These are phyloP conservation scores for Ammospiza caudacuta DNA, from an alignment of 2,113 vertebrate species.

Conservation along the genomic window DNA sequence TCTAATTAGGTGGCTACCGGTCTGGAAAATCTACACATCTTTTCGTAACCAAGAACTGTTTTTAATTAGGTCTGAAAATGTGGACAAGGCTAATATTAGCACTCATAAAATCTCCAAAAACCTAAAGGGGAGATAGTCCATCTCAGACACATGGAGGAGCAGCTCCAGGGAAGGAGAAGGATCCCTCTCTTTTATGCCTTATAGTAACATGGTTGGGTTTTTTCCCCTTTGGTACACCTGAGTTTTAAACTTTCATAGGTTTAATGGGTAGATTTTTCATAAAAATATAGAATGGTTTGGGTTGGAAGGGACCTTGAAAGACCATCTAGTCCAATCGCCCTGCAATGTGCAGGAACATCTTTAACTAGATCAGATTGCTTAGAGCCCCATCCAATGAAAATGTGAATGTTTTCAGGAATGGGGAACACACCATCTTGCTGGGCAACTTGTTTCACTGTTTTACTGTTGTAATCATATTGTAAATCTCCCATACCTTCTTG, in stretches of 20 bases:
- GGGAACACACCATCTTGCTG: background rate
- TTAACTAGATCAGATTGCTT: background rate
- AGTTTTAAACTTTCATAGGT: background rate
- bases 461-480: too few relatives aligned
- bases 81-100: background rate
- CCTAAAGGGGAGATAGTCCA: background rate
- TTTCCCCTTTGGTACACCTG: background rate
- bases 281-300: background rate
- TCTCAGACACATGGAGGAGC: background rate
- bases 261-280: background rate
- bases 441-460: background rate
- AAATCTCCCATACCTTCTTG: too few relatives aligned
- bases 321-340: rapidly evolving
- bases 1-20: conserved; percentile 8
- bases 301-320: background rate
- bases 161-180: background rate
- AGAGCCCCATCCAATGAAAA: background rate
- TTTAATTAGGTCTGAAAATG: background rate
- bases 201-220: background rate
- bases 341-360: background rate
- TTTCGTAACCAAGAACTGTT: background rate
- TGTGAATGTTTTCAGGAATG: background rate
- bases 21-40: background rate
- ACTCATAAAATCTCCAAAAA: background rate
- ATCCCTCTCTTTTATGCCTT: background rate